Evolutionary conservation across 2,113 vertebrate species (phyloP), one percentile per base, ranked within the genome.

Genomic region (Rhineura floridana): DNA sequence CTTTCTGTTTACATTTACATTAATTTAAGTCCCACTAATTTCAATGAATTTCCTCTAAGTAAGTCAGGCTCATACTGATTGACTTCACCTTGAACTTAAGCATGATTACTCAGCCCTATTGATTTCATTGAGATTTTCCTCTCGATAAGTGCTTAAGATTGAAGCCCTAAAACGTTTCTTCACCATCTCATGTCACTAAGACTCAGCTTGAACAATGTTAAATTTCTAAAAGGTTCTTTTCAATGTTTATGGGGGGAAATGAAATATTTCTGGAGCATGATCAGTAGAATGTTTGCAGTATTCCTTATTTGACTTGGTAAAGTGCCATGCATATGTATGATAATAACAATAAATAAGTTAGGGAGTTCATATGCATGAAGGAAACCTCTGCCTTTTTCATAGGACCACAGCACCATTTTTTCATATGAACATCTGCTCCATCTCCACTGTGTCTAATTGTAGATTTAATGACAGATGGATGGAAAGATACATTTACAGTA

Each of bases 301-400:
- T 80, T 33, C 6, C 48, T 79, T 52, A 33, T 25, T 11, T n/a
- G 21, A 36, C 50, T 59, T 30, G 19, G 44, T 67, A 88, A 88
- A 33, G 0, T 19, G 72, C 21, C 48, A 1, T n/a, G 91, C 83
- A 87, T 8, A 2, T 15, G 50, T 59, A 80, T 12, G 2, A 83
- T 1, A 67, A n/a, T 36, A 85, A 39, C 77, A 75, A 78, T 17
- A 65, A 52, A 39, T 83, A 72, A 36, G 15, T 9, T 52, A 52
- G 48, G 15, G 0, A 0, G 70, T 76, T 52, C 55, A 3, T 59
- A 84, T 72, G 1, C 6, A 19, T 52, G 19, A 84, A 36, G 59
- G 83, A 85, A 48, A 78, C 44, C 39, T 86, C 3, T 77, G 93
- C 85, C 44, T 52, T 81, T 59, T 63, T 89, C 76, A 83, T 4